These are phyloP conservation scores for Liparis tanakae DNA, from an alignment of 2,797 vertebrate species.

Conservation along the genomic window DNA sequence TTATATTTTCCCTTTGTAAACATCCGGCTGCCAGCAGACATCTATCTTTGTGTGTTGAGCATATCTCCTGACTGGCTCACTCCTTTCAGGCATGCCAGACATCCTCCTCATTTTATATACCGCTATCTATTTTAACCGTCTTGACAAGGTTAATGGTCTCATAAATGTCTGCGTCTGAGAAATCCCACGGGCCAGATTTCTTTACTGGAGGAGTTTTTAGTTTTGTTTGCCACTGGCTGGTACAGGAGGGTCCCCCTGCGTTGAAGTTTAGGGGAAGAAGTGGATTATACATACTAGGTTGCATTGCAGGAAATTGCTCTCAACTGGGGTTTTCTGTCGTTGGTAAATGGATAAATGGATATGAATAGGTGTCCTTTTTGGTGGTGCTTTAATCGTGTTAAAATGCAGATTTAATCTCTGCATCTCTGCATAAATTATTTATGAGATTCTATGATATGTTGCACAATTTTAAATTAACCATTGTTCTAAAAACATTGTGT, in stretches of 20 bases:
- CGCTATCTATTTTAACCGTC: constrained; percentile 62
- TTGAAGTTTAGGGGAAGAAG: constrained; percentile 47
- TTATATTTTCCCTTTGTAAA: constrained; percentile 45
- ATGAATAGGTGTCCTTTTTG: constrained; percentile 49
- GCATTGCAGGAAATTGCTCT: constrained; percentile 30
- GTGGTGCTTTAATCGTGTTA: constrained; percentile 59
- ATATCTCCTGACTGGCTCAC: constrained; percentile 29
- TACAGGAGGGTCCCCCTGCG: constrained; percentile 41
- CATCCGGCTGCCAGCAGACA: constrained; percentile 23
- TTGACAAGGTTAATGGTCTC: constrained; percentile 70
- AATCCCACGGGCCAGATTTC: constrained; percentile 48
- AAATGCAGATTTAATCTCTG: constrained; percentile 62
- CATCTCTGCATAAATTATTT: constrained; percentile 44
- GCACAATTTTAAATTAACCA: constrained; percentile 44
- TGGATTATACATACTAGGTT: constrained; percentile 44
- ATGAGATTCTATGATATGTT: constrained; percentile 47
- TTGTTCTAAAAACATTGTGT: constrained; percentile 35
- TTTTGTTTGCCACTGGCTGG: constrained; percentile 45
- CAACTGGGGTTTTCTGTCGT: constrained; percentile 31
- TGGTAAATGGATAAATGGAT: constrained; percentile 46
- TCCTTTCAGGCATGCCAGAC: constrained; percentile 49
- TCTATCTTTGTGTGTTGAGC: constrained; percentile 58
- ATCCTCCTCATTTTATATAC: constrained; percentile 56
- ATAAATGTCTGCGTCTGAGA: constrained; percentile 63
- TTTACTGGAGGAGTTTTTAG: constrained; percentile 47